These are phyloP conservation scores for Drosophila micromelanica DNA, from an alignment of 1,140 invertebrate genomes.

Conservation along the genomic window DNA sequence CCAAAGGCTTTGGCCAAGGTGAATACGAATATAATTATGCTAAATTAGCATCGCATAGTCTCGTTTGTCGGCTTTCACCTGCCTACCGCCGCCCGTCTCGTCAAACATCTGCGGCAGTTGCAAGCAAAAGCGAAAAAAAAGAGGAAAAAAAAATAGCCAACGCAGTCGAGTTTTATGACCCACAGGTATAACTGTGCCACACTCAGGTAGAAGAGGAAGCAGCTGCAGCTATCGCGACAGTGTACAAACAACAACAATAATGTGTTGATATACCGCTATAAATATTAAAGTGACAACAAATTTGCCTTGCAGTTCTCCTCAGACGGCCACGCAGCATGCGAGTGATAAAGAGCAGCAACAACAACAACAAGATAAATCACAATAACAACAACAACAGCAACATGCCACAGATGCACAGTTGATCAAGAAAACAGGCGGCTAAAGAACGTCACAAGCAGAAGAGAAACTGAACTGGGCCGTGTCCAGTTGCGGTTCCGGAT, in stretches of 20 bases:
- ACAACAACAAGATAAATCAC: constrained; percentile 23
- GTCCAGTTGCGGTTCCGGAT: constrained; percentile 18
- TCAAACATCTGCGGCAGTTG: constrained; percentile 33
- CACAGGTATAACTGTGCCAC: constrained; percentile 37
- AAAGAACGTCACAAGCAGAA: constrained; percentile 32
- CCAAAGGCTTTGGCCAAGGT: constrained; percentile 61
- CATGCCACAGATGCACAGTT: constrained; percentile 66
- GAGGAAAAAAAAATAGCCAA: constrained; percentile 2
- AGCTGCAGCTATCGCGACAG: constrained; percentile 3
- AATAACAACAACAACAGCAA: constrained; percentile 22
- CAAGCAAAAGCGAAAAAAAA: constrained; percentile 13
- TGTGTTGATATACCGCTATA: constrained; percentile 29
- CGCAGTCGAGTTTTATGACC: constrained; percentile 43
- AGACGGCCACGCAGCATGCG: constrained; percentile 56
- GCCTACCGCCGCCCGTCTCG: constrained; percentile 1
- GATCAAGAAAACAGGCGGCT: constrained; percentile 44
- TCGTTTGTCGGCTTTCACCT: constrained; percentile 39
- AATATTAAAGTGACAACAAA: constrained; percentile 35
- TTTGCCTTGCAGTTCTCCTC: constrained; percentile 62
- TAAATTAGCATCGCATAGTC: constrained; percentile 25
- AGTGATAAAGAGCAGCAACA: constrained; percentile 31
- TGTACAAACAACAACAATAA: constrained; percentile 7
- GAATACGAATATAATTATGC: constrained; percentile 55
- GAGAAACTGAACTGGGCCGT: constrained; percentile 14
- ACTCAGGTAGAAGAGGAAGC: constrained; percentile 27